These are phyloP conservation scores for Atta cephalotes DNA, from an alignment of 1,140 invertebrate genomes.

Conservation along the genomic window DNA sequence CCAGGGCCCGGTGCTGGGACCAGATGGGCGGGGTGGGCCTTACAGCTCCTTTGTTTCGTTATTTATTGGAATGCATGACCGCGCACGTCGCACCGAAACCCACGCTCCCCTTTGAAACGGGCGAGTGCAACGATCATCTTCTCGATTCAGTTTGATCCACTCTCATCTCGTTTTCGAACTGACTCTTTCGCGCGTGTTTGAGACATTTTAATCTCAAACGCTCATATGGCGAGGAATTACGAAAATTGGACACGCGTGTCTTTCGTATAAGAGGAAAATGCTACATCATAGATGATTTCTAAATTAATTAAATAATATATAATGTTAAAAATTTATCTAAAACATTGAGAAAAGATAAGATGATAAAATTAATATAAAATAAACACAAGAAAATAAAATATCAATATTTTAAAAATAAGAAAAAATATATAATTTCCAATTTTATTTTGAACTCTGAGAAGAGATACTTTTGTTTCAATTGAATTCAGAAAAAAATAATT, in stretches of 20 bases:
- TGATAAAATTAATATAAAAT: neutral
- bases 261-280: neutral
- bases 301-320: conserved; percentile 8
- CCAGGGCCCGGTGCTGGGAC: conserved; percentile 52
- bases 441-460: neutral
- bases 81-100: conserved; percentile 56
- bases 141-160: conserved; percentile 8
- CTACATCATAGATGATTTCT: neutral
- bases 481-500: neutral
- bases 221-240: neutral
- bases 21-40: conserved; percentile 73
- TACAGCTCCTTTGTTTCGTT: conserved; percentile 83
- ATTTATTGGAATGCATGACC: conserved; percentile 82
- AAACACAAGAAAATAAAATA: neutral
- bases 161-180: conserved; percentile 36
- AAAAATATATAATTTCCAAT: neutral
- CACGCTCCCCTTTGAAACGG: conserved; percentile 50
- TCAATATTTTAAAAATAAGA: neutral
- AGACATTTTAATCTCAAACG: conserved; percentile 64
- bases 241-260: neutral
- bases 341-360: neutral
- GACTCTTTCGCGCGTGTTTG: neutral
- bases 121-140: conserved; percentile 21
- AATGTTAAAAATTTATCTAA: neutral
- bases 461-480: neutral